Base-by-base conservation (phyloP, 2,113 vertebrate genomes). In the Trogon surrucura region DNA sequence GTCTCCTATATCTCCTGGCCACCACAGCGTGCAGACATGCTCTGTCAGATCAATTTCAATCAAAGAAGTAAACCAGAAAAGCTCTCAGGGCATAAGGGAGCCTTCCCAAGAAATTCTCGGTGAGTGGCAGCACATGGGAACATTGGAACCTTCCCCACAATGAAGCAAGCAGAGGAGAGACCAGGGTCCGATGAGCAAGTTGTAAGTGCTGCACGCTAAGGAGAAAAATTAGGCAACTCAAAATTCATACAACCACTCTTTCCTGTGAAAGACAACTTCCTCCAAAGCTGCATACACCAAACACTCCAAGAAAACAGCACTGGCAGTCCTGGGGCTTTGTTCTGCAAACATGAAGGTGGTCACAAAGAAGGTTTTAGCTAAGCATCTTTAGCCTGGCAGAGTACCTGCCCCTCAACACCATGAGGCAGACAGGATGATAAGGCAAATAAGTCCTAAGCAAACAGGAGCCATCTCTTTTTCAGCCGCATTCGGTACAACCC, bases 41-140 rank as follows among this genome's bases (percentile, higher is more conserved):
- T 77, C 70, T 77, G 91, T 89, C 91, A 96, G 64, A 77, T 16
- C 45, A 30, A 88, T 93, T 95, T 82, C 54, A 77, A 30, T 77
- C 74, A 88, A 57, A 74, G 38, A 90, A 53, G 53, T n/a, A 86
- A 90, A 92, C 21, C 1, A 0, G 32, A 62, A 83, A 95, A 94
- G 29, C 47, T 91, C 79, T 73, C 13, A 8, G 36, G 29, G 32
- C 0, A 1, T 32, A 73, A 83, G 16, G 34, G 51, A 88, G 16
- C 34, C 36, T 73, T 85, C 45, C 54, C 60, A 90, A 80, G 64
- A 91, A 95, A 77, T 90, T 45, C 34, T 4, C 4, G 1, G 27
- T 34, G 30, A 80, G 23, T 44, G n/a, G 66, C 45, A 93, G 56
- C 67, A 44, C 45, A 6, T 2, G 29, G 48, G 44, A 96, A 44